phyloP scores from a whole-genome alignment of 1,140 invertebrate species.

The Aleiodes sp. region DNA sequence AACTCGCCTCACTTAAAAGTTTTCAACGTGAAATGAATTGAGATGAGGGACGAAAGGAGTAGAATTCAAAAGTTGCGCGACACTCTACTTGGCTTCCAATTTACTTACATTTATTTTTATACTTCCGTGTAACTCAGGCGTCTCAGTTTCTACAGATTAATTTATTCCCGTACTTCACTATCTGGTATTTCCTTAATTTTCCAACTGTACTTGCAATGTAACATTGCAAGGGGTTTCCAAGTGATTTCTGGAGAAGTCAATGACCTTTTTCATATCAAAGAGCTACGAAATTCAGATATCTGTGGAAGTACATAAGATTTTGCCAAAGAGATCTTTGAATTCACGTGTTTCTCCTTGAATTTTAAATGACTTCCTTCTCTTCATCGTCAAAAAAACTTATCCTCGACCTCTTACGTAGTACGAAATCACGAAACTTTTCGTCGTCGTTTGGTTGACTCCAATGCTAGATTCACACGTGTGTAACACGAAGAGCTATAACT shows the following conservation, averaged over 20 bases:
- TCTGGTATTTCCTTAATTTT: not conserved
- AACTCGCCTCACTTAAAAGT: slow-evolving; percentile 12
- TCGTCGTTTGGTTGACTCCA: not conserved
- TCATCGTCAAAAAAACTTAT: too few species aligned
- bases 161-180: not conserved
- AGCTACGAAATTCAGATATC: too few species aligned
- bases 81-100: not conserved
- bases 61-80: slow-evolving; percentile 10
- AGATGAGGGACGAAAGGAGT: not conserved
- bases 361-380: too few species aligned
- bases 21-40: slow-evolving; percentile 11
- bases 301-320: too few species aligned
- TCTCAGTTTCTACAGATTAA: not conserved
- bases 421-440: slow-evolving; percentile 11
- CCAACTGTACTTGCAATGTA: too few species aligned
- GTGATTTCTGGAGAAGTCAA: too few species aligned
- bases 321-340: too few species aligned
- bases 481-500: slow-evolving; percentile 15
- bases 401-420: too few species aligned
- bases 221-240: too few species aligned
- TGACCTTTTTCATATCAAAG: too few species aligned
- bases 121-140: not conserved
- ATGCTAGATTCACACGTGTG: slow-evolving; percentile 3
- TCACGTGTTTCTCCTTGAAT: too few species aligned
- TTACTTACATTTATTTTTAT: slow-evolving; percentile 14